Evolutionary conservation across 2,888 invertebrate genomes (phyloP), one percentile per base, ranked within the genome.

Genomic region (Rhabditophanes sp.): DNA sequence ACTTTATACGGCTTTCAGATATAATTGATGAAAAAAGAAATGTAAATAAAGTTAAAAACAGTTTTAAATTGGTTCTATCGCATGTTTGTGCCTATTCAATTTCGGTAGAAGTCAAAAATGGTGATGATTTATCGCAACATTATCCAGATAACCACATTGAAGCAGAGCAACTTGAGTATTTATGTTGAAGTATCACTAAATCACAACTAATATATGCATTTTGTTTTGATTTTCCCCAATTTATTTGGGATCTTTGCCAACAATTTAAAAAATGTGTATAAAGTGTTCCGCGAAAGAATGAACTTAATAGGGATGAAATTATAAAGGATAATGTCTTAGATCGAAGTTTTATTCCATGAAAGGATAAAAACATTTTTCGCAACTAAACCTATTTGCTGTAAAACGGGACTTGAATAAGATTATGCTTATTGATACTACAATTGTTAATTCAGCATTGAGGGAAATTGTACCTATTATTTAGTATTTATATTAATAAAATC

Each of bases 261-360:
- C 62, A 75, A 43, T 74, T 75, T 2, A 87, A 87, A 65, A 73
- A 76, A 49, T 87, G 78, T 64, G 82, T 82, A 64, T 88, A 85
- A 8, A 40, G 44, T 4, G 33, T 35, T 20, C 30, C 48, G 3
- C 38, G 44, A 3, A 18, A 23, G 5, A 28, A 26, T 11, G 30
- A 29, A 17, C 15, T 22, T 34, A 25, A 30, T 2, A 9, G 15
- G 2, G 2, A 3, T 16, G 17, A 69, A 69, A 46, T 72, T 18
- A 44, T 65, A 8, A 72, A 72, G 48, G 46, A 68, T 2, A 66
- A 72, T 40, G 44, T 65, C 8, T 35, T 50, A 7, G 63, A 56
- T 1, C 64, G 65, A 25, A 46, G 56, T 1, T 46, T 49, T 11
- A 45, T 39, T 6, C 44, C 42, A 3, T 71, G 69, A 68, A 42